Evolutionary conservation across 2,888 invertebrate species (phyloP), one percentile per base, ranked within the genome.

Genomic region (Scaptodrosophila latifasciaeformis): DNA sequence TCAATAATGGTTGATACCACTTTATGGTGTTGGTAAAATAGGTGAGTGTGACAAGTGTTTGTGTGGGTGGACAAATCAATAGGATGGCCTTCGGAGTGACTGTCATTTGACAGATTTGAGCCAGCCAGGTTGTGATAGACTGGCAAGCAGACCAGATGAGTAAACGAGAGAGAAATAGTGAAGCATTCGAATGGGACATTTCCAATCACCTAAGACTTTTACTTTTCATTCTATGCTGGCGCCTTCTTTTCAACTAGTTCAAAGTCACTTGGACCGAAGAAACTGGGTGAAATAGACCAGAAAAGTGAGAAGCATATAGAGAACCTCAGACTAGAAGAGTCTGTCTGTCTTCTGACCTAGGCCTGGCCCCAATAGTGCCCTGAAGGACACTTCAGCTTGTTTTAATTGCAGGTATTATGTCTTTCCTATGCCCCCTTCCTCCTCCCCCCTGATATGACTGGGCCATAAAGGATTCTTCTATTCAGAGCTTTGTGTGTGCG

Each of bases 331-430:
- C n/a, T n/a, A n/a, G n/a, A n/a, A n/a, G n/a, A n/a, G n/a, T n/a
- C n/a, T n/a, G n/a, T n/a, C n/a, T n/a, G n/a, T n/a, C 66, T 68
- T 75, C 64, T 79, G 81, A 81, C 80, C 80, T 79, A 79, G 76
- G 81, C 81, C 72, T 59, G 75, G 81, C 81, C 77, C 62, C 72
- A 79, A 76, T 77, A 74, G n/a, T n/a, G 54, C 62, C 60, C 49
- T 66, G 78, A 79, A 82, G 84, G 81, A 75, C 79, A 81, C 79
- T 78, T 72, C 62, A 68, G 70, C 59, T 67, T 66, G 70, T 76
- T 80, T 81, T 83, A 83, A 81, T 81, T 81, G 81, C 82, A 83
- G 81, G 81, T 75, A 75, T 75, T 75, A 75, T 75, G 81, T 75
- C 69, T 72, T 79, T 65, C 65, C 71, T 59, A 61, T 55, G 60